These are phyloP conservation scores for Acipenser transmontanus DNA, from an alignment of 2,797 vertebrate species.

Conservation along the genomic window DNA sequence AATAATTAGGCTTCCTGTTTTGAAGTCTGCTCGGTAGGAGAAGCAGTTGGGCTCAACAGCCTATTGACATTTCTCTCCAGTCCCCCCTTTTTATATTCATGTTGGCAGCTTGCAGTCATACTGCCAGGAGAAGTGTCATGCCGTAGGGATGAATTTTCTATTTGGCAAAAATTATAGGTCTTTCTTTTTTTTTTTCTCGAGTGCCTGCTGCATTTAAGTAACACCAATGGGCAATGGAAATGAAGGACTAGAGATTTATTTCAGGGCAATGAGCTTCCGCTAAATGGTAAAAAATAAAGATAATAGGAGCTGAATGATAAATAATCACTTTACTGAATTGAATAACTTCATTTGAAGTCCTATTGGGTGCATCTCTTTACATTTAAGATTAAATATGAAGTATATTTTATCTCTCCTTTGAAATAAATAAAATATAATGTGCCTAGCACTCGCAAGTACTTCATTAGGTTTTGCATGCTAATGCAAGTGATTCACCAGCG, in stretches of 20 bases:
- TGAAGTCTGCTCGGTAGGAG: background rate
- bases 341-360: background rate
- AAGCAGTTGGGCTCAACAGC: background rate
- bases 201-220: conserved; percentile 3
- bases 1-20: conserved; percentile 5
- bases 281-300: background rate
- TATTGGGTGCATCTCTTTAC: background rate
- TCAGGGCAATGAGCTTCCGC: background rate
- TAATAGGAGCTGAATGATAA: conserved; percentile 2
- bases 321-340: background rate
- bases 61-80: conserved; percentile 3
- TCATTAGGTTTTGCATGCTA: too few species aligned
- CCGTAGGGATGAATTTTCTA: background rate
- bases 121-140: background rate
- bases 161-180: background rate
- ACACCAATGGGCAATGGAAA: conserved; percentile 7
- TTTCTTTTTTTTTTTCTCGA: background rate
- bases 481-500: too few species aligned
- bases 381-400: too few species aligned
- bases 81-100: background rate
- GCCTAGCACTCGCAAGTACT: too few species aligned
- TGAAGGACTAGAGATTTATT: conserved; percentile 8
- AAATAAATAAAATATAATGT: too few species aligned
- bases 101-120: background rate
- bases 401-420: too few species aligned